Conservation (phyloP, 1,140 invertebrate species). For the Odontomachus brunneus region DNA sequence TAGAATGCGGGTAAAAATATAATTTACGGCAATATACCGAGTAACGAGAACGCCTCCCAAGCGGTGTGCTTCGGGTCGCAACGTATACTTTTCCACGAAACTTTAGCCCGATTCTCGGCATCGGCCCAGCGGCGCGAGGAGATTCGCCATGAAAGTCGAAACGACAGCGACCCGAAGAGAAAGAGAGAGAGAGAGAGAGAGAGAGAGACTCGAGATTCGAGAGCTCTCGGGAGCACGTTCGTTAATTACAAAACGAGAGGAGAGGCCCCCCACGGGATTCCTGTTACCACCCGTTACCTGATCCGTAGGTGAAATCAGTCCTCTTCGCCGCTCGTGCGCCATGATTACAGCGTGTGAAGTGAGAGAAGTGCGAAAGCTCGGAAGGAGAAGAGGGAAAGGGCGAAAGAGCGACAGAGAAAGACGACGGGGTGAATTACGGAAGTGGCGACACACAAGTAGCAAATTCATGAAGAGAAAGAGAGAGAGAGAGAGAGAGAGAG, state of each 20-base stretch:
- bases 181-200: neutral
- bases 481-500: too few species aligned
- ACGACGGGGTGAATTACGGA: constrained; percentile 18
- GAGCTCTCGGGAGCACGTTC: constrained; percentile 31
- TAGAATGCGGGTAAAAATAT: constrained; percentile 46
- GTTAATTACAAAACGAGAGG: constrained; percentile 48
- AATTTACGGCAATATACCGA: constrained; percentile 43
- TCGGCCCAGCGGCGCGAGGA: constrained; percentile 19
- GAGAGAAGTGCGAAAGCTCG: constrained; percentile 13
- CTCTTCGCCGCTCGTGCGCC: constrained; percentile 1
- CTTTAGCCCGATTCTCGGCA: constrained; percentile 47
- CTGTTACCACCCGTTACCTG: constrained; percentile 48
- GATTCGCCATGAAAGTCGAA: constrained; percentile 55
- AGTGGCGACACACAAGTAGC: constrained; percentile 5
- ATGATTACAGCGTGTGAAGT: neutral
- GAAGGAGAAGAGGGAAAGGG: neutral
- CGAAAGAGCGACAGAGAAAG: neutral
- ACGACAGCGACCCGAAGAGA: constrained; percentile 13
- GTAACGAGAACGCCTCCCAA: constrained; percentile 3
- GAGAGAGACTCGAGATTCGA: too few species aligned
- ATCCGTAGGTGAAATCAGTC: constrained; percentile 55
- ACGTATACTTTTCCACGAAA: constrained; percentile 53
- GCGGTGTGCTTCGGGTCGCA: neutral
- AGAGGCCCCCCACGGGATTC: constrained; percentile 45
- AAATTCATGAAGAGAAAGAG: constrained; percentile 35